Evolutionary conservation across 2,797 vertebrate species (phyloP).

Genomic region (Taeniopygia guttata): DNA sequence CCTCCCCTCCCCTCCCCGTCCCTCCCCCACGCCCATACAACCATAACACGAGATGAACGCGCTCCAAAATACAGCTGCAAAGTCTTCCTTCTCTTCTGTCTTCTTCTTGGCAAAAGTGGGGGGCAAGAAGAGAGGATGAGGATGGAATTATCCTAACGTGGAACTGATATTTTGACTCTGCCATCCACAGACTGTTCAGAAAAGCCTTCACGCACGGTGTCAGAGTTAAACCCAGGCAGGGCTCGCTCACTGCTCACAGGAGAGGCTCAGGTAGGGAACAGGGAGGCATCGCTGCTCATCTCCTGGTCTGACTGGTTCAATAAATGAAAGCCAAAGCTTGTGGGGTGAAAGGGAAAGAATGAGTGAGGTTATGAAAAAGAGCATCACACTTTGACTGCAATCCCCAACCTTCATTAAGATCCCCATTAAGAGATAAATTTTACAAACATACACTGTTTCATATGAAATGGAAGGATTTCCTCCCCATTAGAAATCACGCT

Average conservation of each 20-base stretch:
- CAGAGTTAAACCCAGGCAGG: neutral
- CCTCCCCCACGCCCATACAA: slow-evolving; percentile 44
- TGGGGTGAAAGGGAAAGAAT: neutral
- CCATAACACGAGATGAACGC: slow-evolving; percentile 50
- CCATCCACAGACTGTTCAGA: neutral
- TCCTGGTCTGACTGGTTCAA: slow-evolving; percentile 20
- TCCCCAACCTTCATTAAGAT: neutral
- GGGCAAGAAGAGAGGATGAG: neutral
- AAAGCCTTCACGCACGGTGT: neutral
- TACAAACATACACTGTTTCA: neutral
- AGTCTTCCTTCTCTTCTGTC: neutral
- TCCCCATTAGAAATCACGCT: neutral
- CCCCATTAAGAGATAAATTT: neutral
- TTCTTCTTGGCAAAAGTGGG: neutral
- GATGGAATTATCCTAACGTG: neutral
- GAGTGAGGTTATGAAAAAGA: neutral
- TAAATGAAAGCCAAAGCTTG: neutral
- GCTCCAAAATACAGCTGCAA: slow-evolving; percentile 52
- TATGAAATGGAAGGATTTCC: neutral
- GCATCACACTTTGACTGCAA: neutral
- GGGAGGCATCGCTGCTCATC: neutral
- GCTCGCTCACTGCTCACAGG: neutral
- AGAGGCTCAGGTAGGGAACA: neutral
- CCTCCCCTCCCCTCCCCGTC: neutral
- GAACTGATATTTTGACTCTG: neutral